phyloP scores from a whole-genome alignment of 2,888 invertebrate genomes.

The Cetonia aurata region DNA sequence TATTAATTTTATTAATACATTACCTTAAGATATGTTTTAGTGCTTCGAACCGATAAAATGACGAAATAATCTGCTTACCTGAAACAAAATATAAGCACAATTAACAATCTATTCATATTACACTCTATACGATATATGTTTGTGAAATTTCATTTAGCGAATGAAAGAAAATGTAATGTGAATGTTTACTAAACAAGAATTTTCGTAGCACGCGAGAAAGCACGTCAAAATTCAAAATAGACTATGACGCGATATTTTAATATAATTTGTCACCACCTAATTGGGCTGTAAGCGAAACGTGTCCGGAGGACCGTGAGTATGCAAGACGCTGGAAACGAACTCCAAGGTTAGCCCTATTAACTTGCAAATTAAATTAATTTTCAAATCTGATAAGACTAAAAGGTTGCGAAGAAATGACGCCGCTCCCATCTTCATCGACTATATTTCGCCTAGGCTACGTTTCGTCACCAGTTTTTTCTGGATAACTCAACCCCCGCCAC shows the following conservation, averaged over 20 bases:
- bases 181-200: constrained; percentile 6
- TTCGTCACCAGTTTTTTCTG: constrained; percentile 26
- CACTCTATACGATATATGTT: no score
- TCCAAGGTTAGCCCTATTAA: constrained; percentile 25
- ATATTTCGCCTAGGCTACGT: not conserved
- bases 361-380: constrained; percentile 36
- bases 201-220: not conserved
- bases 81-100: no score
- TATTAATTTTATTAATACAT: no score
- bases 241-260: constrained; percentile 7
- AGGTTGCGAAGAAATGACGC: constrained; percentile 20
- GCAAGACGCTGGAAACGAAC: constrained; percentile 27
- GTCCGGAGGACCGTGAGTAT: constrained; percentile 5
- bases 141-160: not conserved
- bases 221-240: not conserved
- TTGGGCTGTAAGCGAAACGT: constrained; percentile 6
- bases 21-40: no score
- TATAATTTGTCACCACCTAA: constrained; percentile 16
- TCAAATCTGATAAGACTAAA: constrained; percentile 30
- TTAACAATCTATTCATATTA: no score
- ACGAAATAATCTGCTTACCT: no score
- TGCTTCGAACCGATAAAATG: no score
- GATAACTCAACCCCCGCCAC: constrained; percentile 14
- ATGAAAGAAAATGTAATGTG: not conserved
- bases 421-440: constrained; percentile 31